Base-by-base conservation (phyloP, 2,113 vertebrate species). In the Mesocricetus auratus region DNA sequence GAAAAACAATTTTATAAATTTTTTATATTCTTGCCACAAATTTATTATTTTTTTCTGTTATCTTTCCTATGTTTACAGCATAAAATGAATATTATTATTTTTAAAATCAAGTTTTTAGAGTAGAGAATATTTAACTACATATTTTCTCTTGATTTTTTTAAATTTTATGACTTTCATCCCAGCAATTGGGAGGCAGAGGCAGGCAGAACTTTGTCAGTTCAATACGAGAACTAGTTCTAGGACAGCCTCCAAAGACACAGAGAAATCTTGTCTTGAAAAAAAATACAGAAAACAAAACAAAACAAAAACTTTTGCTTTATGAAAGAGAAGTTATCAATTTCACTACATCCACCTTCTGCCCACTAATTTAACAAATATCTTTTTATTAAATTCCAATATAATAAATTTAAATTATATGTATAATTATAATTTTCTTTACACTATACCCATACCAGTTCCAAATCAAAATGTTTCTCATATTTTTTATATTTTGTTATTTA, bases 381-480 rank as follows among this genome's bases (percentile, higher is more conserved):
- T 91, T 69, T 58, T 26, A 92, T 73, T 19, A 24, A 7, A 45
- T 58, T 71, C 10, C 15, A 58, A 36, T 60, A 60, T 42, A 42
- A 90, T 53, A 5, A 81, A 47, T 56, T 91, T 68, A 42, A 31
- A 81, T 56, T 81, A 13, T 15, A 21, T 31, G 0, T 42, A 39
- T 42, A 24, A 97, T 97, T 93, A 95, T 98, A 97, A 91, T 13
- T 97, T 97, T 86, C 89, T 94, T 97, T 97, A 96, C 89, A 97
- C 95, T 98, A 66, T 69, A 91, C 96, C 82, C 98, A 92, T 97
- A 97, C 85, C 97, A 97, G 89, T 94, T 97, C 95, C 98, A 97
- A 97, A 98, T 98, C 97, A 86, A 97, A 97, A 97, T 94, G 96
- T 96, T 86, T 97, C 97, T 94, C 96, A 95, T 96, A 96, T 91